These are phyloP conservation scores for Empis livida DNA, from an alignment of 2,888 invertebrate species.

Conservation along the genomic window DNA sequence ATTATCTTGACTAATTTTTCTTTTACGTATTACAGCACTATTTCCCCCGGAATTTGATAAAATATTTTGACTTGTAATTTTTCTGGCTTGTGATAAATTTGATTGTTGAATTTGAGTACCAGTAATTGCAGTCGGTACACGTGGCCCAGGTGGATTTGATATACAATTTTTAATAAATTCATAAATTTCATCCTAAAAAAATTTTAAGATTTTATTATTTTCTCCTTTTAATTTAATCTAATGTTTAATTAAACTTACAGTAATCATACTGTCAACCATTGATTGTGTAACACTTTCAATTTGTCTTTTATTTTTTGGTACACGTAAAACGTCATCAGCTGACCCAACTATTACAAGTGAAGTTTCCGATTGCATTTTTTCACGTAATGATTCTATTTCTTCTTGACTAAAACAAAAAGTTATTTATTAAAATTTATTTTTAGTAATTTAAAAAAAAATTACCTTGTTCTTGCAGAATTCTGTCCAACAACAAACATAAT, in stretches of 20 bases:
- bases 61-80: not conserved
- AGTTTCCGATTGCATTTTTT: conserved; percentile 62
- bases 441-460: conserved; percentile 14
- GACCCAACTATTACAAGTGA: conserved; percentile 65
- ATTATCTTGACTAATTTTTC: conserved; percentile 7
- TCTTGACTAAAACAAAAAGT: conserved; percentile 41
- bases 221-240: too few relatives aligned
- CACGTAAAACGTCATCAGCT: conserved; percentile 60
- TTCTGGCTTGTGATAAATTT: conserved; percentile 4
- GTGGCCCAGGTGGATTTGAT: conserved; percentile 42
- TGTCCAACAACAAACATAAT: conserved; percentile 70
- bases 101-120: conserved; percentile 13
- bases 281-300: conserved; percentile 65
- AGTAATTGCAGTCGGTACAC: conserved; percentile 24
- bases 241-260: conserved; percentile 35
- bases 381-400: conserved; percentile 63
- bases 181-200: conserved; percentile 46
- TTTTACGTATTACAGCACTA: conserved; percentile 15
- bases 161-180: conserved; percentile 49
- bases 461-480: conserved; percentile 48
- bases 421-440: not conserved
- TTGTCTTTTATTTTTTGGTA: conserved; percentile 54
- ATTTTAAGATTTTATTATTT: too few relatives aligned
- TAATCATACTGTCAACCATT: conserved; percentile 64
- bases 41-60: conserved; percentile 2